A percentile compares a stretch with the other conserved stretches of the same genome.
Conservation (phyloP, 2,888 invertebrate genomes). For the Hoplodrina blanda region DNA sequence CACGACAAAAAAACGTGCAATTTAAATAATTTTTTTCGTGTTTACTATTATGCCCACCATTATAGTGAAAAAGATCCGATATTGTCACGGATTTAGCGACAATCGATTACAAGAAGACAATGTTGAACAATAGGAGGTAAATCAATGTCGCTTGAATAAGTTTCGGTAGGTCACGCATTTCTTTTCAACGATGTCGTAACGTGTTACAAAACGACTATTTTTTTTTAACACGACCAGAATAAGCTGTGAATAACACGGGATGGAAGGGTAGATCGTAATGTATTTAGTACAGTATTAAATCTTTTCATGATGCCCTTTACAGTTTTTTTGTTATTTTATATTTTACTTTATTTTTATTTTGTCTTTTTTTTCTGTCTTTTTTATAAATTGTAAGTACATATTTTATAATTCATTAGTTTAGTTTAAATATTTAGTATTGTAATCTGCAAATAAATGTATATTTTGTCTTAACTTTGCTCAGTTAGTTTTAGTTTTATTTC, state of each 20-base stretch:
- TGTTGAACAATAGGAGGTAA: conserved; percentile 15
- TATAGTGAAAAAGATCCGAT: background rate
- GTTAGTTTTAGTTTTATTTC: too few species aligned
- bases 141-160: conserved; percentile 21
- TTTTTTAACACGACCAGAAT: background rate
- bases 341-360: too few species aligned
- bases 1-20: background rate
- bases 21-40: background rate
- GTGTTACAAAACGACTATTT: conserved; percentile 18
- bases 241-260: conserved; percentile 6
- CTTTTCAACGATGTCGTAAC: conserved; percentile 21
- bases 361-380: too few species aligned
- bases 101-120: conserved; percentile 5
- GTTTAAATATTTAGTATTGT: too few species aligned
- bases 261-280: too few species aligned
- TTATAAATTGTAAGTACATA: too few species aligned
- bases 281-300: too few species aligned
- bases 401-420: too few species aligned
- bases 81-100: conserved; percentile 3
- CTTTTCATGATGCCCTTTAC: too few species aligned
- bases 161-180: conserved; percentile 31
- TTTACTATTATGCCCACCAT: background rate
- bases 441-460: too few species aligned
- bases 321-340: too few species aligned
- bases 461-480: too few species aligned